Percentiles rank a stretch among this genome's conserved stretches.
These are phyloP conservation scores for Chaetodon trifasciatus DNA, from an alignment of 2,797 vertebrate genomes.

Conservation along the genomic window DNA sequence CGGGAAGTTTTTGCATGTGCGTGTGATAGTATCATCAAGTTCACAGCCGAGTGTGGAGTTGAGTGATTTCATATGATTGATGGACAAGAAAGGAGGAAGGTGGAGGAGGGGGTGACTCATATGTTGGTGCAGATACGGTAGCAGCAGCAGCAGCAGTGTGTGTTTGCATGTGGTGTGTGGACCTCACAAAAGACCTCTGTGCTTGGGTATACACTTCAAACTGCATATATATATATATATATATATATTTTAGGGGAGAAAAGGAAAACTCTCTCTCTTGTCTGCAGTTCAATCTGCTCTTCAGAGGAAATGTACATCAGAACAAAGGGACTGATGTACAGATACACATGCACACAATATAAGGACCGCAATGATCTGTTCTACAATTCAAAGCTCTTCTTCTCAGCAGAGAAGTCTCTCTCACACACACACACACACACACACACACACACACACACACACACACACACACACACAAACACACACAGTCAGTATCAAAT, in stretches of 20 bases:
- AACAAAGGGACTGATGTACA: not conserved
- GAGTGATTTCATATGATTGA: conserved; percentile 70
- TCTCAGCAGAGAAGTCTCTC: not conserved
- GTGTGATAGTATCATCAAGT: conserved; percentile 66
- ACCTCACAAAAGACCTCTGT: conserved; percentile 20
- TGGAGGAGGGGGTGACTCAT: conserved; percentile 56
- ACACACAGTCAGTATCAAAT: conserved; percentile 9
- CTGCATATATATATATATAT: not conserved
- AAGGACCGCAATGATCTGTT: not conserved
- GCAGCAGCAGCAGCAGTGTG: conserved; percentile 14
- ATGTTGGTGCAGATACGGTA: conserved; percentile 43
- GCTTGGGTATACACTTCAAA: conserved; percentile 24
- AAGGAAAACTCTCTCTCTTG: not conserved
- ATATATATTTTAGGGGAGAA: not conserved
- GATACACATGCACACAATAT: not conserved
- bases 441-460: not conserved
- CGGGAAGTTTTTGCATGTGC: conserved; percentile 34
- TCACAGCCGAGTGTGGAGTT: conserved; percentile 54
- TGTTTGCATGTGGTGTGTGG: conserved; percentile 20
- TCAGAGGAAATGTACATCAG: not conserved
- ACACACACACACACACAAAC: not conserved
- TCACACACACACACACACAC: not conserved
- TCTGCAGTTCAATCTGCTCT: conserved; percentile 30
- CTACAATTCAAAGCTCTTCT: not conserved
- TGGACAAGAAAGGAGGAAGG: conserved; percentile 38